Conservation (phyloP, 2,797 vertebrate species). For the Pipistrellus kuhlii region DNA sequence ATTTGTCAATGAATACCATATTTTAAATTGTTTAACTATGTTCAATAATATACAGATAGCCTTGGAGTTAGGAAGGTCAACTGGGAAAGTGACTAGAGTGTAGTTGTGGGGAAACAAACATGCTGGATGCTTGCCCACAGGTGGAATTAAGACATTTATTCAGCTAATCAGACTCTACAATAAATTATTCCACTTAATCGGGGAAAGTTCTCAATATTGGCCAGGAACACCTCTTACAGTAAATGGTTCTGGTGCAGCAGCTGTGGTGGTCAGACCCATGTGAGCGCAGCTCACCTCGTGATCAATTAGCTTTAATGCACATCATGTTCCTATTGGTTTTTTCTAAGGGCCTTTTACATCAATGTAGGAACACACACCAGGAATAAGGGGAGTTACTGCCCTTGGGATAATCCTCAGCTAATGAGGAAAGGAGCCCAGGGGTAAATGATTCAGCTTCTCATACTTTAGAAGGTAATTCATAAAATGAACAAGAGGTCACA, state of each 20-base stretch:
- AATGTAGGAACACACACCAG: background rate
- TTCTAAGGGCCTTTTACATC: slow-evolving; percentile 32
- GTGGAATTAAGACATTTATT: background rate
- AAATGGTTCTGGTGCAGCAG: background rate
- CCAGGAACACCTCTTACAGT: background rate
- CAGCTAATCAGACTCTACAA: background rate
- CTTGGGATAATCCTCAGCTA: background rate
- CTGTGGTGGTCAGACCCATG: background rate
- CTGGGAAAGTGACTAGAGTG: background rate
- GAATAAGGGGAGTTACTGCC: slow-evolving; percentile 16
- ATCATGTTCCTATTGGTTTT: background rate
- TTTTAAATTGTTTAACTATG: background rate
- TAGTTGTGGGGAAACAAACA: slow-evolving; percentile 14
- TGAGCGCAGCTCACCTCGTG: background rate
- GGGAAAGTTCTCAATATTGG: background rate
- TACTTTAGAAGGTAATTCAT: background rate
- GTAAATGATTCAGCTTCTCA: background rate
- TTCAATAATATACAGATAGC: background rate
- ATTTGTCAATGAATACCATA: background rate
- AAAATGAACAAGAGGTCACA: background rate
- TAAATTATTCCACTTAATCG: slow-evolving; percentile 30
- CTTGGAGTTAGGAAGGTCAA: background rate
- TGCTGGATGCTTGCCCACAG: background rate
- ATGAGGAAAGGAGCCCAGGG: background rate
- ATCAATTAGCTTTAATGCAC: background rate